Evolutionary conservation across 2,797 vertebrate genomes (phyloP), one percentile per base, ranked within the genome.

Genomic region (Parambassis ranga): DNA sequence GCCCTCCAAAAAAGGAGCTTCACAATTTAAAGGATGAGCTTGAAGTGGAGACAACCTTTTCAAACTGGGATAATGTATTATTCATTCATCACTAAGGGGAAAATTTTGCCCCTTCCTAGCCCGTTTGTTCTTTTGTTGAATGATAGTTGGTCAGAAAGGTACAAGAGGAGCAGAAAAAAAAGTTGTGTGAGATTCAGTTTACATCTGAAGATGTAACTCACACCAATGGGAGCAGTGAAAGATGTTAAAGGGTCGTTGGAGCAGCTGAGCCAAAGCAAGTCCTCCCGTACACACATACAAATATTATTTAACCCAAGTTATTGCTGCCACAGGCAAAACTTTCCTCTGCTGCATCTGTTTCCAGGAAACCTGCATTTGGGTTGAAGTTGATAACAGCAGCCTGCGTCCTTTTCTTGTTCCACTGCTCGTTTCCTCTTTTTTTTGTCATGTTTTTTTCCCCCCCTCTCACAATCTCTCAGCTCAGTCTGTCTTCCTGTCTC

Each of bases 351-450:
- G 49, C 37, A 58, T 23, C 27, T 52, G 11, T 79, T 70, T 66
- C 57, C 66, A 62, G 46, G 53, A 57, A 89, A 59, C 32, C 49
- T 26, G 67, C 46, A 26, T 10, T n/a, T 27, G 60, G 42, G 32
- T 57, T 41, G 50, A 74, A 50, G 64, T 37, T 65, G 67, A 67
- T 78, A 61, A 75, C 5, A 1, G 20, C 47, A 20, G 6, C 22
- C 53, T 77, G 57, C 56, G 50, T 81, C 79, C 80, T 33, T 74
- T 68, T 51, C 16, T 74, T 19, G 1, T 82, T 81, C 77, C 75
- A 66, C 64, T 72, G 23, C 79, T 79, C 65, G 59, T 70, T 87
- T 84, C 76, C 81, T 81, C 11, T 47, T 26, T 65, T 68, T 73
- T 69, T 65, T 68, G 73, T 69, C 43, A 18, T 46, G 63, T 39